These are phyloP conservation scores for Mactra quadrangularis DNA, from an alignment of 1,140 invertebrate species.

Conservation along the genomic window DNA sequence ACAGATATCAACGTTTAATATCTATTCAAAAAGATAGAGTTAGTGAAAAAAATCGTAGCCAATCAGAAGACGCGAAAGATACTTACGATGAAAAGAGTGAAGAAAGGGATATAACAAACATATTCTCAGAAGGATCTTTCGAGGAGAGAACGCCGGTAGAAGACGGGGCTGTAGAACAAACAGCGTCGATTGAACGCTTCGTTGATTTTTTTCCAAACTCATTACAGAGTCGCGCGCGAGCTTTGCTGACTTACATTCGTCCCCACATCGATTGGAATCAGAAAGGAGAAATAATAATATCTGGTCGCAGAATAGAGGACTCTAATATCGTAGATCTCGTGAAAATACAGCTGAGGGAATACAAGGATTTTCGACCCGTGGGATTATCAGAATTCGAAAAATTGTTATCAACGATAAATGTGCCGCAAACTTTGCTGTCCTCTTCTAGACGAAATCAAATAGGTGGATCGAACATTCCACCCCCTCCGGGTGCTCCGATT, in stretches of 20 bases:
- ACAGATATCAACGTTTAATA: constrained; percentile 39
- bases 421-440: constrained; percentile 14
- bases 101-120: neutral
- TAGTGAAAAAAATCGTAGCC: neutral
- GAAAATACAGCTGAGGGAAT: constrained; percentile 37
- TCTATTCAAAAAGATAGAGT: neutral
- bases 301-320: too few species aligned
- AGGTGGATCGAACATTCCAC: neutral
- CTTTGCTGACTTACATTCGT: constrained; percentile 10
- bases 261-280: neutral
- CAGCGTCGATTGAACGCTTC: neutral
- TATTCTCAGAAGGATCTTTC: neutral
- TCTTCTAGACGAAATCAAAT: neutral
- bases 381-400: neutral
- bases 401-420: neutral
- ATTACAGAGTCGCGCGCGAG: neutral
- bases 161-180: neutral
- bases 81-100: neutral
- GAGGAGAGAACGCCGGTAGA: neutral
- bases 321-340: constrained; percentile 40
- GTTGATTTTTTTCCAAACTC: neutral
- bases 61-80: neutral
- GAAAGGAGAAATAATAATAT: constrained; percentile 10
- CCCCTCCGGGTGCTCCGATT: constrained; percentile 22
- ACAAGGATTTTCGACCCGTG: constrained; percentile 13